These are phyloP conservation scores for Macaca nemestrina DNA, from an alignment of 2,113 vertebrate genomes.

Conservation along the genomic window DNA sequence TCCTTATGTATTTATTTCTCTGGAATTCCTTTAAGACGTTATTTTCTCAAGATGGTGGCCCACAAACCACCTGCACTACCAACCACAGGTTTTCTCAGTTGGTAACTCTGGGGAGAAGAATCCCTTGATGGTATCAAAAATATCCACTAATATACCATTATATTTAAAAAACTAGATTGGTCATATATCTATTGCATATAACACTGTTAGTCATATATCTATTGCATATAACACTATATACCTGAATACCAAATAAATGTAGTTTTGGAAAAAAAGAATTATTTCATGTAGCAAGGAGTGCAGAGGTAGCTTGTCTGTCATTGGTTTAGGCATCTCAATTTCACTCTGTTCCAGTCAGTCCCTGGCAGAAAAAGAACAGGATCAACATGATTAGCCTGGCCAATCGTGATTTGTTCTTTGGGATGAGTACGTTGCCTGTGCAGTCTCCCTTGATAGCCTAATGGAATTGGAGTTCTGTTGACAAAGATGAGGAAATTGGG, in stretches of 20 bases:
- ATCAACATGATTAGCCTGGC: not conserved
- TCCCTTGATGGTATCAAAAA: not conserved
- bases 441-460: not conserved
- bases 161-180: not conserved
- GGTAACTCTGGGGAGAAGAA: not conserved
- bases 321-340: not conserved
- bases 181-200: not conserved
- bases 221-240: not conserved
- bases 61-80: not conserved
- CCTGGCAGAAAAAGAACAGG: not conserved
- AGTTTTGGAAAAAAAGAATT: not conserved
- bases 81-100: not conserved
- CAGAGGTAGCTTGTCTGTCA: not conserved
- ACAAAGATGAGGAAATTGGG: not conserved
- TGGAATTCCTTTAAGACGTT: not conserved
- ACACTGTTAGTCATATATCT: not conserved
- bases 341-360: not conserved
- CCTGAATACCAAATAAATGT: not conserved
- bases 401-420: not conserved
- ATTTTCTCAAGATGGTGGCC: not conserved
- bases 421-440: not conserved
- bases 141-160: not conserved
- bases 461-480: not conserved
- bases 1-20: not conserved
- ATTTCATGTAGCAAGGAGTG: not conserved